phyloP scores from a whole-genome alignment of 2,797 vertebrate genomes.

The Lindbergichthys nudifrons region DNA sequence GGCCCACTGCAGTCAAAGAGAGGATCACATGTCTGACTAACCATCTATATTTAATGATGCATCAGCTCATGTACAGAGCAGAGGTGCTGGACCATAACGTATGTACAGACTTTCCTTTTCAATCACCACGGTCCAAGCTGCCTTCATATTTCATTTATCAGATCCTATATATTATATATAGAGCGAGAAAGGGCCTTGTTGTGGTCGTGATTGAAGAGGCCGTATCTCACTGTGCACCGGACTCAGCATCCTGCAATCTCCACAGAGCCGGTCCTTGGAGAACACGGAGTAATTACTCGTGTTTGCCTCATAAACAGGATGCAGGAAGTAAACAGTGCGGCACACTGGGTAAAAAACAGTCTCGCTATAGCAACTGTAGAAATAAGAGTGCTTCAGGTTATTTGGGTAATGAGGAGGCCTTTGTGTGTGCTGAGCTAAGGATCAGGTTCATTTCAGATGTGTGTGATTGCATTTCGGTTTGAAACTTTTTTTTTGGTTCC shows the following conservation, averaged over 20 bases:
- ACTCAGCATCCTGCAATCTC: slow-evolving; percentile 46
- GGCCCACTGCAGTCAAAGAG: slow-evolving; percentile 23
- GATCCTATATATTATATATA: slow-evolving; percentile 5
- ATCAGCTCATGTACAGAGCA: slow-evolving; percentile 3
- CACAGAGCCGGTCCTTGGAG: slow-evolving; percentile 49
- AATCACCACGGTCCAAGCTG: background rate
- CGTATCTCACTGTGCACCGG: slow-evolving; percentile 23
- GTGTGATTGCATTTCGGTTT: slow-evolving; percentile 35
- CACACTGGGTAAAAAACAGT: slow-evolving; percentile 29
- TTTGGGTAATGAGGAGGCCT: slow-evolving; percentile 60
- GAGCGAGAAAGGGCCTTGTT: slow-evolving; percentile 1
- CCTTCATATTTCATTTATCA: slow-evolving; percentile 48
- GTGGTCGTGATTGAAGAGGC: slow-evolving; percentile 25
- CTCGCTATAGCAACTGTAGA: slow-evolving; percentile 43
- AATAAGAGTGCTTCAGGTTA: slow-evolving; percentile 43
- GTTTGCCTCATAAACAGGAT: slow-evolving; percentile 75
- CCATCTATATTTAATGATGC: slow-evolving; percentile 68
- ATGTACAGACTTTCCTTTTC: slow-evolving; percentile 26
- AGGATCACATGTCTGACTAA: slow-evolving; percentile 47
- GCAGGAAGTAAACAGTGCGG: slow-evolving; percentile 70
- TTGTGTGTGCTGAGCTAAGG: slow-evolving; percentile 6
- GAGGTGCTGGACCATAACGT: slow-evolving; percentile 3
- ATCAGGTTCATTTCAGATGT: slow-evolving; percentile 45
- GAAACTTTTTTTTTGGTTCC: slow-evolving; percentile 35
- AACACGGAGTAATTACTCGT: slow-evolving; percentile 53